These are phyloP conservation scores for Zeugodacus cucurbitae DNA, from an alignment of 1,140 invertebrate genomes.

Conservation along the genomic window DNA sequence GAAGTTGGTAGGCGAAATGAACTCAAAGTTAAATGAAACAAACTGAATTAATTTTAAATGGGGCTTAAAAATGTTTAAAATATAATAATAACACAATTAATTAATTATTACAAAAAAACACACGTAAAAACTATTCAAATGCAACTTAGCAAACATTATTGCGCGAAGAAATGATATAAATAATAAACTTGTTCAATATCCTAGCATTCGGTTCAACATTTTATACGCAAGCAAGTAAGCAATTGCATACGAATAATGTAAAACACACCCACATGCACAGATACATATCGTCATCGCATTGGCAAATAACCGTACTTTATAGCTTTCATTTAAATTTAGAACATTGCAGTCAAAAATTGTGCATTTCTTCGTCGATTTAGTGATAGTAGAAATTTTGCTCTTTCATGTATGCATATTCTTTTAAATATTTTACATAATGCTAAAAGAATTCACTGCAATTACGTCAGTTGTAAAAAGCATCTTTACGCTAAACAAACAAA, in stretches of 20 bases:
- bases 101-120: not conserved
- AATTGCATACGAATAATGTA: not conserved
- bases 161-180: not conserved
- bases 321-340: too few species aligned
- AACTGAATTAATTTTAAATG: not conserved
- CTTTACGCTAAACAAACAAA: not conserved
- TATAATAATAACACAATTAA: not conserved
- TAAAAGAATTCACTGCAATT: too few species aligned
- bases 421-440: too few species aligned
- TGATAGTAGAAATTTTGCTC: too few species aligned
- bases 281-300: not conserved
- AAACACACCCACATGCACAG: not conserved
- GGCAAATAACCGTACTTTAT: not conserved
- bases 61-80: not conserved
- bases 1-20: not conserved
- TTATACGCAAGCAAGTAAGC: not conserved
- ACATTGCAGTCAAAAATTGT: too few species aligned
- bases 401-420: too few species aligned
- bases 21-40: not conserved
- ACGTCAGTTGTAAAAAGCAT: too few species aligned
- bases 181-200: not conserved
- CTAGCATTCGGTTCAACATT: not conserved
- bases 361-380: too few species aligned
- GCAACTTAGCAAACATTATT: not conserved
- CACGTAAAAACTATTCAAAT: not conserved